A percentile compares a stretch with the other conserved stretches of the same genome.
These are phyloP conservation scores for Mormyrus proboscirostris DNA, from an alignment of 2,797 vertebrate genomes.

Conservation along the genomic window DNA sequence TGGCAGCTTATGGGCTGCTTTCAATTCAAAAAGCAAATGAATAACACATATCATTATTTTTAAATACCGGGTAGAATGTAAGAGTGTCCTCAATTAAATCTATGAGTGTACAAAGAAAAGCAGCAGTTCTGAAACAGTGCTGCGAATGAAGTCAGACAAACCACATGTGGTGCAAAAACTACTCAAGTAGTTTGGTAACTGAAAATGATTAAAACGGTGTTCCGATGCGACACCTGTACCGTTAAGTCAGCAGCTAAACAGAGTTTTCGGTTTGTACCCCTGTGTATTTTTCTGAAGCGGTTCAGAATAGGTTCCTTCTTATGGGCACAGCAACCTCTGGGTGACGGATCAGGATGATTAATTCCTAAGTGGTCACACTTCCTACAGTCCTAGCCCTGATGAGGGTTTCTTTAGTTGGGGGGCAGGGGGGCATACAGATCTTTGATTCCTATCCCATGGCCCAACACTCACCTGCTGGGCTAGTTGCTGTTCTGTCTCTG, in stretches of 20 bases:
- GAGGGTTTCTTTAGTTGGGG: neutral
- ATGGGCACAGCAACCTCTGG: neutral
- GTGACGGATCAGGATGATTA: neutral
- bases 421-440: neutral
- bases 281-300: neutral
- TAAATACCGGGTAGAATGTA: neutral
- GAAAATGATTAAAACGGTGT: neutral
- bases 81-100: neutral
- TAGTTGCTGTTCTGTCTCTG: conserved; percentile 59
- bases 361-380: neutral
- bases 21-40: neutral
- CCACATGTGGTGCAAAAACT: neutral
- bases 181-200: neutral
- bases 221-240: neutral
- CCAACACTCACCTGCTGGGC: conserved; percentile 13
- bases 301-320: neutral
- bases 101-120: neutral
- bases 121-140: neutral
- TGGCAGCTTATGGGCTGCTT: neutral
- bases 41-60: neutral
- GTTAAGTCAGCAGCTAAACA: neutral
- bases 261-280: neutral
- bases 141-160: neutral
- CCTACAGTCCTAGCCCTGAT: neutral
- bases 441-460: neutral